A percentile compares a stretch with the other conserved stretches of the same genome.
These are phyloP conservation scores for Melopsittacus undulatus DNA, from an alignment of 2,797 vertebrate genomes.

Conservation along the genomic window DNA sequence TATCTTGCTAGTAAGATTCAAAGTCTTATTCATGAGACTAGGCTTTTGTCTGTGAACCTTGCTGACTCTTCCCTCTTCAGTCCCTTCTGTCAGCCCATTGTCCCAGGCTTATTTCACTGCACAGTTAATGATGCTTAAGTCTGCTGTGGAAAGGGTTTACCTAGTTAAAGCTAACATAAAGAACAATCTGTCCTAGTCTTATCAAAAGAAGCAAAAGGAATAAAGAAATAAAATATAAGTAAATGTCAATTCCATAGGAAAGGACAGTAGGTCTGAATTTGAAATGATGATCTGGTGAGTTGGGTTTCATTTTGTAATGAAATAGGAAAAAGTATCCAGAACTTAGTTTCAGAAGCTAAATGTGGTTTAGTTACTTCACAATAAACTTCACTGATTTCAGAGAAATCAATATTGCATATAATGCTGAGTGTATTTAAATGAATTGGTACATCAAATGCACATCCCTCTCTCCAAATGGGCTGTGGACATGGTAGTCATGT, in stretches of 20 bases:
- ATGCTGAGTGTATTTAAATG: not conserved
- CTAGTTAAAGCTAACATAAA: not conserved
- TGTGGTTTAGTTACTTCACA: not conserved
- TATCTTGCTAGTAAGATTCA: not conserved
- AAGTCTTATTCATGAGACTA: not conserved
- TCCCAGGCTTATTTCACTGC: not conserved
- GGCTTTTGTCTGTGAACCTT: not conserved
- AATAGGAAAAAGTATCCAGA: not conserved
- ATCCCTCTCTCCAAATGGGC: not conserved
- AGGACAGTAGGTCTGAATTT: not conserved
- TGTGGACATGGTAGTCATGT: not conserved
- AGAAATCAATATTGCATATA: not conserved
- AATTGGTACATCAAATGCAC: not conserved
- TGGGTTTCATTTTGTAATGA: not conserved
- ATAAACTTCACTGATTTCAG: not conserved
- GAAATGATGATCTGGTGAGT: not conserved
- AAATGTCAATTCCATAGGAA: not conserved
- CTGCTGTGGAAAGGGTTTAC: not conserved
- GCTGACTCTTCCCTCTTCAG: not conserved
- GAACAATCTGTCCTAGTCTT: not conserved
- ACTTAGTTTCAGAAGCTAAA: not conserved
- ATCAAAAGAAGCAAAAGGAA: not conserved
- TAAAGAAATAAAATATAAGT: not conserved
- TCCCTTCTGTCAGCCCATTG: not conserved
- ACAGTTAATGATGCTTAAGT: not conserved